A percentile compares a stretch with the other conserved stretches of the same genome.
Conservation (phyloP, 2,113 vertebrate species). For the Tupaia tana region DNA sequence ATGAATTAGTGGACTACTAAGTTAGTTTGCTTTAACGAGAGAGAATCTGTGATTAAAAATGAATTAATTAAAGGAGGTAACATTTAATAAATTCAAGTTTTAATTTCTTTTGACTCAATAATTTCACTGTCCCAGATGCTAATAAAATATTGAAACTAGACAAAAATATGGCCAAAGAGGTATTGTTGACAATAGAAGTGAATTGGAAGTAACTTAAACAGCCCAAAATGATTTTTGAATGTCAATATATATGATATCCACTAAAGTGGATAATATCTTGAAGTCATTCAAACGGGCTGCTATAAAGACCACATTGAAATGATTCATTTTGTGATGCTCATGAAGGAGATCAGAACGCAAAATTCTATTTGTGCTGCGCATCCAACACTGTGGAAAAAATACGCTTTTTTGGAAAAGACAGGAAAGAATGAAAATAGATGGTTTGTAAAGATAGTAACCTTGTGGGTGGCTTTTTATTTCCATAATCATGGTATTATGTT, state of each 20-base stretch:
- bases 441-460: constrained; percentile 79
- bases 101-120: not conserved
- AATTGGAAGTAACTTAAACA: not conserved
- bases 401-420: constrained; percentile 76
- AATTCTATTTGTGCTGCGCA: constrained; percentile 63
- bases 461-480: constrained; percentile 82
- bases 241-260: not conserved
- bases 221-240: not conserved
- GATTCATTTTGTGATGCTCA: not conserved
- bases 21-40: constrained; percentile 1
- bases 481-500: constrained; percentile 83
- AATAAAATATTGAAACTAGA: constrained; percentile 39
- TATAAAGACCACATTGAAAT: constrained; percentile 11
- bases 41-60: constrained; percentile 40
- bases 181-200: not conserved
- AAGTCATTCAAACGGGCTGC: not conserved
- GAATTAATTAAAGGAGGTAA: not conserved
- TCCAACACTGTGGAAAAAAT: constrained; percentile 67
- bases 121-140: not conserved
- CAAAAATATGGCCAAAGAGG: not conserved
- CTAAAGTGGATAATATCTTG: constrained; percentile 12
- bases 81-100: not conserved
- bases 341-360: constrained; percentile 56
- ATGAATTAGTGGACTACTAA: not conserved
- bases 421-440: constrained; percentile 80